These are phyloP conservation scores for Anagrus nilaparvatae DNA, from an alignment of 1,140 invertebrate genomes.

Conservation along the genomic window DNA sequence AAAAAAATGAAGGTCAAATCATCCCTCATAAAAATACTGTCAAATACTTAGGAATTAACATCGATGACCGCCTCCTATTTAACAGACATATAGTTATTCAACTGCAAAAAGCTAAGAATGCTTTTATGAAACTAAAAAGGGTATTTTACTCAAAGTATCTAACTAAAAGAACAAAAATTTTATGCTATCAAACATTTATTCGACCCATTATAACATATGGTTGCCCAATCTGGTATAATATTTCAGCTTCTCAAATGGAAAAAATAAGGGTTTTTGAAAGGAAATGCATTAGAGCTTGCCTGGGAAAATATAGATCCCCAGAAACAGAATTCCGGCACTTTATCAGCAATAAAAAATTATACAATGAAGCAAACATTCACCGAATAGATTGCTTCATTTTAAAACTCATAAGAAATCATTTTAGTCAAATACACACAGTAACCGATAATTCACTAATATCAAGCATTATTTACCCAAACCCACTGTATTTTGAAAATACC, in stretches of 20 bases:
- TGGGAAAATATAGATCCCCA: not conserved
- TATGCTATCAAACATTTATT: constrained; percentile 6
- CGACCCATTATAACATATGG: constrained; percentile 7
- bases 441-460: too few relatives aligned
- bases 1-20: too few relatives aligned
- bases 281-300: constrained; percentile 4
- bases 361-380: constrained; percentile 6
- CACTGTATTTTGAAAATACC: not conserved
- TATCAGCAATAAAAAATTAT: constrained; percentile 3
- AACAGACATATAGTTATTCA: constrained; percentile 15
- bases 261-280: constrained; percentile 13
- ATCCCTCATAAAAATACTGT: constrained; percentile 13
- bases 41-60: constrained; percentile 18
- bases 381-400: constrained; percentile 8
- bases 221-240: constrained; percentile 9
- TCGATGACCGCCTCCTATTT: constrained; percentile 14
- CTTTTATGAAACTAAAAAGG: constrained; percentile 2
- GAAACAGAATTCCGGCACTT: not conserved
- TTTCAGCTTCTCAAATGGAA: not conserved
- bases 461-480: not conserved
- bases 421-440: too few relatives aligned
- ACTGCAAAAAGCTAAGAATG: constrained; percentile 17
- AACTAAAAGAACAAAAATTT: constrained; percentile 7
- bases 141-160: constrained; percentile 11
- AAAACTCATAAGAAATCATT: constrained; percentile 13